These are phyloP conservation scores for Euborellia annulipes DNA, from an alignment of 1,140 invertebrate genomes.

Conservation along the genomic window DNA sequence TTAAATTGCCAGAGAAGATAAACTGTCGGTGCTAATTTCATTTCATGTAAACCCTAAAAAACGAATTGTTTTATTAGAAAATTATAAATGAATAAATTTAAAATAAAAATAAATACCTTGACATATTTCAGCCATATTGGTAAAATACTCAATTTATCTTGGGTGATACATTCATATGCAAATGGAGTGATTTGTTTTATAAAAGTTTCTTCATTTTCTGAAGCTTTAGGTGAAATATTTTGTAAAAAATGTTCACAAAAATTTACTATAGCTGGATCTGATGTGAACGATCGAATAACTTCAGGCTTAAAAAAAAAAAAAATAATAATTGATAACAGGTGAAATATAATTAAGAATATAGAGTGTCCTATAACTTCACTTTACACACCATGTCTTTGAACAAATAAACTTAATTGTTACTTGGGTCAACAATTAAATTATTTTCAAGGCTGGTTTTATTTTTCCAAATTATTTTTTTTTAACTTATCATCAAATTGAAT, in stretches of 20 bases:
- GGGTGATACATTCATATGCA: slow-evolving; percentile 72
- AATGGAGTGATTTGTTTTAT: slow-evolving; percentile 54
- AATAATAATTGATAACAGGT: not conserved
- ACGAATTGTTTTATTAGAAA: too few relatives aligned
- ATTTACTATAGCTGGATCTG: slow-evolving; percentile 33
- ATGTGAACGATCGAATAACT: slow-evolving; percentile 34
- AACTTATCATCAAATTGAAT: slow-evolving; percentile 7
- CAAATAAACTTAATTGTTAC: slow-evolving; percentile 7
- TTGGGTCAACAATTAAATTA: slow-evolving; percentile 1
- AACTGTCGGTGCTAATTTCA: too few relatives aligned
- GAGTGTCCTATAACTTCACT: not conserved
- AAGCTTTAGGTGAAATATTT: slow-evolving; percentile 14
- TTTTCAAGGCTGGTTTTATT: slow-evolving; percentile 5
- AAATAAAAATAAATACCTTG: slow-evolving; percentile 35
- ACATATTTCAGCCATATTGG: slow-evolving; percentile 53
- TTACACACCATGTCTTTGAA: slow-evolving; percentile 10
- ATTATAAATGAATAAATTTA: too few relatives aligned
- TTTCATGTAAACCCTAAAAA: too few relatives aligned
- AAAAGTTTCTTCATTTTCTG: slow-evolving; percentile 31
- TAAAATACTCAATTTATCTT: slow-evolving; percentile 67
- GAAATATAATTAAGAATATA: not conserved
- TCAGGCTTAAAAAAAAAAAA: slow-evolving; percentile 24
- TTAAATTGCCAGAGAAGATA: too few relatives aligned
- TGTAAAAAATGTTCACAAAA: slow-evolving; percentile 45
- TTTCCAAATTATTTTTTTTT: slow-evolving; percentile 11